Base-by-base conservation (phyloP, 1,140 invertebrate species). In the Drosophila orosa region DNA sequence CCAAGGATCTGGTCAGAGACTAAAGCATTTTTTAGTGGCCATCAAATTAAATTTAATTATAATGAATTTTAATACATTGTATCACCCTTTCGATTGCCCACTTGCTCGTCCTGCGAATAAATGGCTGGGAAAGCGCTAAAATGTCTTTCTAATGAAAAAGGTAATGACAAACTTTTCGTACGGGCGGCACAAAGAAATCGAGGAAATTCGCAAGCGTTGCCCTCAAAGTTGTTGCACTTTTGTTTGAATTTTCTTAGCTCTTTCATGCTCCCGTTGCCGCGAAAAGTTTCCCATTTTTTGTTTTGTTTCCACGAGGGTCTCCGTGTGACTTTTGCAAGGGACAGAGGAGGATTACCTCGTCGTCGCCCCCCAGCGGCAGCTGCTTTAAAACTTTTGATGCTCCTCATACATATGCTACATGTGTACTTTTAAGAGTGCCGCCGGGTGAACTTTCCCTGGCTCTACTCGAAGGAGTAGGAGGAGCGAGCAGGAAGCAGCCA, bases 211-310 rank as follows among this genome's bases (percentile, higher is more conserved):
- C 42, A 60, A 65, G 24, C 50, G 42, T 69, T 73, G 39, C 52
- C 58, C 58, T 37, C 55, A 86, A 86, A 86, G 79, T 86, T 89
- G 72, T 80, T 83, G 84, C 83, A 87, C 84, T 86, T 87, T 86
- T 77, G 79, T 86, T 78, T 67, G 67, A 79, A 89, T 80, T 87
- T 86, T 77, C 74, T 77, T 85, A 65, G 65, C 75, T 78, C 77
- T 86, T 86, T 86, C 69, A 67, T 79, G 84, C 66, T 72, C 45
- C 57, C 68, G 63, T 78, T 71, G 66, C 62, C 76, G 66, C 72
- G 66, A 62, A 84, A 84, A 84, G 63, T 82, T 82, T 52, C 19
- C 8, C 25, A 17, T 48, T 19, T 47, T 48, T 61, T 66, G 60
- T 62, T 29, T 39, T 22, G 9, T 35, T 31, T 48, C 3, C 54